phyloP scores from a whole-genome alignment of 2,888 invertebrate species.

The Taenaris catops region DNA sequence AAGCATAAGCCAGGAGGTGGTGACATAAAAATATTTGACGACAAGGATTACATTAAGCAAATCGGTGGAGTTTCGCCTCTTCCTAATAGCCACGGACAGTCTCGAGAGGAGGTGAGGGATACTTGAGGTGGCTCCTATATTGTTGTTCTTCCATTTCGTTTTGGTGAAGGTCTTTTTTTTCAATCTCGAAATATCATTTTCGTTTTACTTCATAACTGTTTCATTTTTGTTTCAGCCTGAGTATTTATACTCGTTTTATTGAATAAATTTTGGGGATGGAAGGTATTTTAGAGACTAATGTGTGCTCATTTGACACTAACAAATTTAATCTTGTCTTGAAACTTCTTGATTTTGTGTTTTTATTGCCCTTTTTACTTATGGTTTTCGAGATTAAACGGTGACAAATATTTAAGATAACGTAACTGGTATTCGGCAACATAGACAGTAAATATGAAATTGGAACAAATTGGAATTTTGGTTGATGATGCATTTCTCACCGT shows the following conservation, averaged over 20 bases:
- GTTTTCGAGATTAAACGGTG: too few species aligned
- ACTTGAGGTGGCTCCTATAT: constrained; percentile 16
- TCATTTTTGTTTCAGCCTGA: constrained; percentile 71
- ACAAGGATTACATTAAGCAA: constrained; percentile 94
- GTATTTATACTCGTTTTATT: constrained; percentile 75
- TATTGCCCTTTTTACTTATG: background rate
- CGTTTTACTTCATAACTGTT: constrained; percentile 23
- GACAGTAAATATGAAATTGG: too few species aligned
- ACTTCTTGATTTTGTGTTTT: constrained; percentile 3
- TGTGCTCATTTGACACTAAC: constrained; percentile 26
- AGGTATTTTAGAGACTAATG: constrained; percentile 29
- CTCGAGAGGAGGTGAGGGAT: constrained; percentile 74
- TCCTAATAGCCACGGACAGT: constrained; percentile 54
- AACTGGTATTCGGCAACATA: too few species aligned
- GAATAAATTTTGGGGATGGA: constrained; percentile 34
- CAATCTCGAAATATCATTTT: constrained; percentile 23
- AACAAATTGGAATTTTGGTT: too few species aligned
- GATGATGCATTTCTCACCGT: too few species aligned
- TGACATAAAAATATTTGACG: constrained; percentile 95
- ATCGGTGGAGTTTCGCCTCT: constrained; percentile 68
- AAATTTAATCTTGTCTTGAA: constrained; percentile 24
- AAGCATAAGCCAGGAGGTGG: constrained; percentile 96
- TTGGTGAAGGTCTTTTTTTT: constrained; percentile 43
- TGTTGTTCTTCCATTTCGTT: constrained; percentile 28
- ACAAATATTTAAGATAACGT: too few species aligned